Percentiles rank a stretch among this genome's conserved stretches.
phyloP scores from a whole-genome alignment of 2,888 invertebrate genomes.

The Pristionchus mayeri region DNA sequence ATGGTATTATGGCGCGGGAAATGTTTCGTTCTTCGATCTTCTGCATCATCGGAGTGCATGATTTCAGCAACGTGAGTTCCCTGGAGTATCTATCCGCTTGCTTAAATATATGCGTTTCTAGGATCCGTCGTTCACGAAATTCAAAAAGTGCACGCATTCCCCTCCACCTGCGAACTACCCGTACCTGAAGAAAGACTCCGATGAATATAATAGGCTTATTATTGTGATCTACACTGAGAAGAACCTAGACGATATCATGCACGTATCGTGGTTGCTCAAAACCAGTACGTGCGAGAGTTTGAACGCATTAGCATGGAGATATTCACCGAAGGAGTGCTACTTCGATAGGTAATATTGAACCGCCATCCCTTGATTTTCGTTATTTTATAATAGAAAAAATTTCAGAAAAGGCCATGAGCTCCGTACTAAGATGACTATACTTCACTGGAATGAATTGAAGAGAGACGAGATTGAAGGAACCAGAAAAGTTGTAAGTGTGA shows the following conservation, averaged over 20 bases:
- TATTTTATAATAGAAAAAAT: not conserved
- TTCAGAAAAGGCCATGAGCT: not conserved
- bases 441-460: slow-evolving; percentile 17
- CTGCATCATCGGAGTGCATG: no score
- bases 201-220: not conserved
- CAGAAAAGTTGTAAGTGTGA: not conserved
- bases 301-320: not conserved
- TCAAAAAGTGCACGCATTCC: not conserved
- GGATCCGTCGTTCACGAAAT: not conserved
- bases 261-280: not conserved
- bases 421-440: not conserved
- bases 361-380: not conserved
- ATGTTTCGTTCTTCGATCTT: not conserved
- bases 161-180: not conserved
- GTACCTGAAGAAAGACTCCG: not conserved
- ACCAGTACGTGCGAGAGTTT: not conserved
- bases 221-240: not conserved
- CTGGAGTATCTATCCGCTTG: not conserved
- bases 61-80: no score
- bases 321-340: not conserved
- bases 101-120: not conserved
- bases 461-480: not conserved
- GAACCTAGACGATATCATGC: slow-evolving; percentile 2
- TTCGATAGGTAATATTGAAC: not conserved
- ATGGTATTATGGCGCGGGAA: not conserved